Base-by-base conservation (phyloP, 2,113 vertebrate species). In the Rynchops niger region DNA sequence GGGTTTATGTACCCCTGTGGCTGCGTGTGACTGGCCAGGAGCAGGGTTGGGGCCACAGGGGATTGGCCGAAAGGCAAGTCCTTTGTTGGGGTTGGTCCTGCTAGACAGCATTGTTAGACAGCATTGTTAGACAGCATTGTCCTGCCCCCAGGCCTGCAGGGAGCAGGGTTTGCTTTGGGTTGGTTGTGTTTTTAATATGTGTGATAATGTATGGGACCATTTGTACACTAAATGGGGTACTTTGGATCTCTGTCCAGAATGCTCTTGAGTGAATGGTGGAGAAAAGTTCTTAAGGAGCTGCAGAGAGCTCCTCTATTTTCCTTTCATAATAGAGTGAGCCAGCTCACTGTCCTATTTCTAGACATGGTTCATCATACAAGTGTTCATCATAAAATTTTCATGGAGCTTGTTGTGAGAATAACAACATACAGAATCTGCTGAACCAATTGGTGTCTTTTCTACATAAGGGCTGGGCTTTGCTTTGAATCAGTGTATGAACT, bases 11-110 rank as follows among this genome's bases (percentile, higher is more conserved):
- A 26, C 5, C 4, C 50, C n/a, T 38, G 11, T 26, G 82, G 19
- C 34, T 86, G 63, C 40, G 36, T 77, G 67, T 82, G 76, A 15
- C 38, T 61, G 72, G 71, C 63, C 42, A 34, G 25, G 34, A 78
- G 73, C 66, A 21, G 82, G 63, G 38, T 71, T 10, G 34, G 23
- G 40, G 8, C 74, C 34, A 8, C 0, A 0, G 19, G 11, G 27
- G 18, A 21, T 73, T 89, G 83, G 62, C 67, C 72, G 58, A 19
- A 76, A 73, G n/a, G 12, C n/a, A 65, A 69, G 5, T 69, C 52
- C 58, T 92, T 90, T 25, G 1, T 23, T 47, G 58, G 67, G 7
- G 21, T 0, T 86, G 62, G 43, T 38, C 18, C 29, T 78, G 10
- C 6, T 2, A 8, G 32, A n/a, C n/a, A n/a, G n/a, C n/a, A n/a